These are phyloP conservation scores for Urocyon cinereoargenteus DNA, from an alignment of 2,797 vertebrate species.

Conservation along the genomic window DNA sequence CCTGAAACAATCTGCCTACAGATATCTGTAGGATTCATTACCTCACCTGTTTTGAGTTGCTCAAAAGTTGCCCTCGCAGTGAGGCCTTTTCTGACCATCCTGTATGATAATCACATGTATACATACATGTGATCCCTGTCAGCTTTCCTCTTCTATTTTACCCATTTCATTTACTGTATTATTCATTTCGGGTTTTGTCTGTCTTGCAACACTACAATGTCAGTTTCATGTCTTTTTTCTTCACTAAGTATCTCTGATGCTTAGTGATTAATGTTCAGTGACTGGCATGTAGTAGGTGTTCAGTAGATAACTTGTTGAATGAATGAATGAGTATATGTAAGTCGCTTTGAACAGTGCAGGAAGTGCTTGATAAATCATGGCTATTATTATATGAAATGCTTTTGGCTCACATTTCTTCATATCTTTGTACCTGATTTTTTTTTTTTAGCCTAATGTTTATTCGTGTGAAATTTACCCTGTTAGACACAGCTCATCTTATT, in stretches of 20 bases:
- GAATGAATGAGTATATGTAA: neutral
- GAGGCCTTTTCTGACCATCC: neutral
- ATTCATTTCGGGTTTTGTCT: neutral
- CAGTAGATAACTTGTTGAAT: conserved; percentile 15
- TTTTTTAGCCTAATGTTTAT: conserved; percentile 4
- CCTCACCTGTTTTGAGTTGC: neutral
- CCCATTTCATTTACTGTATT: neutral
- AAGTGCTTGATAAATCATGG: conserved; percentile 1
- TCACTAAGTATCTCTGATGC: neutral
- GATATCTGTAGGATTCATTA: neutral
- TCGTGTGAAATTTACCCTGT: neutral
- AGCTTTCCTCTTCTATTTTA: conserved; percentile 9
- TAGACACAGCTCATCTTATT: neutral
- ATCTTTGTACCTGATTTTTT: conserved; percentile 34
- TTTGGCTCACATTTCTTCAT: conserved; percentile 36
- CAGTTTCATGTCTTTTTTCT: neutral
- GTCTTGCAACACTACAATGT: neutral
- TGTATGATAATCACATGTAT: neutral
- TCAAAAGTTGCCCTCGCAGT: neutral
- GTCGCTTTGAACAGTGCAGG: neutral
- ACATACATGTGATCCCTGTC: neutral
- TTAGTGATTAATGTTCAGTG: neutral
- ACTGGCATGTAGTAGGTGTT: neutral
- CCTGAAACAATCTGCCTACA: neutral
- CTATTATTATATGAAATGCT: conserved; percentile 12